Conservation (phyloP, 2,113 vertebrate species). For the Tachysurus fulvidraco region DNA sequence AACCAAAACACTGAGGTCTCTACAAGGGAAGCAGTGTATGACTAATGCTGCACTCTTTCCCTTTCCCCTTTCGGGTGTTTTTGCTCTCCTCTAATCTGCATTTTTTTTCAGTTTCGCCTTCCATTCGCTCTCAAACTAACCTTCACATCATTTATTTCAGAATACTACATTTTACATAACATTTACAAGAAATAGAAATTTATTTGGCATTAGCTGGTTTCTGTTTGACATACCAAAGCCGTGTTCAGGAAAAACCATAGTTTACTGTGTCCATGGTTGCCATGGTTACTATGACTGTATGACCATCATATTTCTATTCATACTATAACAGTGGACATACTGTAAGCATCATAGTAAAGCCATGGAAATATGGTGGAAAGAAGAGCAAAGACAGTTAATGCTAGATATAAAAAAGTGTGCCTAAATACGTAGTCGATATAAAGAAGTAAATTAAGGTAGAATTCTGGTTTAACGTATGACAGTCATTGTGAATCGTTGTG, state of each 20-base stretch:
- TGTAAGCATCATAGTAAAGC: not conserved
- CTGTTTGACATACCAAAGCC: not conserved
- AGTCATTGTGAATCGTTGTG: not conserved
- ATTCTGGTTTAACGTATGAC: not conserved
- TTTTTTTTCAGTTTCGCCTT: not conserved
- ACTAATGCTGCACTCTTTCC: constrained; percentile 34
- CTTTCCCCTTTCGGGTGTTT: not conserved
- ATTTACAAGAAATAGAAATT: not conserved
- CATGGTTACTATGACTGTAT: not conserved
- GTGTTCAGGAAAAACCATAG: not conserved
- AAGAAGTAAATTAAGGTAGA: not conserved
- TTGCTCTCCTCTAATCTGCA: not conserved
- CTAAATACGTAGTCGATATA: not conserved
- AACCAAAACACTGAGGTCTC: not conserved
- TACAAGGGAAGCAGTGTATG: not conserved
- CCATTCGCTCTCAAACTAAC: constrained; percentile 25
- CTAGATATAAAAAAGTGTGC: not conserved
- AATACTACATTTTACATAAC: not conserved
- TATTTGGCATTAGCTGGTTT: not conserved
- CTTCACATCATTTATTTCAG: not conserved
- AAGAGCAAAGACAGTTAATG: not conserved
- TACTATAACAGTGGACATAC: not conserved
- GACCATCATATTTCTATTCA: not conserved
- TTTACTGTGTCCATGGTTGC: not conserved
- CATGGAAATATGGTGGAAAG: not conserved